Evolutionary conservation across 2,888 invertebrate genomes (phyloP).

Genomic region (Allophyes oxyacanthae): DNA sequence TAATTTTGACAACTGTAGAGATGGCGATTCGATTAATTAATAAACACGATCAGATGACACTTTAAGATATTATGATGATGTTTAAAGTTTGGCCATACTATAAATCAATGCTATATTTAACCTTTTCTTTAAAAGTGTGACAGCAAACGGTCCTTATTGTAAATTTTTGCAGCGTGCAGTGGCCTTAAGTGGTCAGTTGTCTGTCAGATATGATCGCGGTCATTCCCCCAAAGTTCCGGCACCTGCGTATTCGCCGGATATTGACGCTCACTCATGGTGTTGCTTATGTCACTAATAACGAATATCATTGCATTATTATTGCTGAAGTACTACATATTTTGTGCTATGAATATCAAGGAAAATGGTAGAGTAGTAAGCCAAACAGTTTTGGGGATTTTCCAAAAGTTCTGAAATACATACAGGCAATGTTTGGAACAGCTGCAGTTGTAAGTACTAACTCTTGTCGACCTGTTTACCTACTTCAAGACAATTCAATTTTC

Average conservation of each 20-base stretch:
- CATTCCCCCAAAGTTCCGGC: conserved; percentile 75
- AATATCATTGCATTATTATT: conserved; percentile 29
- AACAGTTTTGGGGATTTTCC: not conserved
- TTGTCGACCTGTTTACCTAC: not conserved
- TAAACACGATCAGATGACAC: no score
- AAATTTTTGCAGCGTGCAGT: conserved; percentile 65
- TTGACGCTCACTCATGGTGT: conserved; percentile 62
- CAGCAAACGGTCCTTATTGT: conserved; percentile 53
- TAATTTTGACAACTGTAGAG: no score
- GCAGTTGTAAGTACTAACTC: not conserved
- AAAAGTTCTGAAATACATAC: not conserved
- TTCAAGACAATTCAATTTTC: not conserved
- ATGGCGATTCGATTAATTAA: no score
- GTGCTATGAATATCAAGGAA: not conserved
- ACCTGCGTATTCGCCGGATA: conserved; percentile 69
- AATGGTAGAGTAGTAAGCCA: not conserved
- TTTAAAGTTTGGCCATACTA: no score
- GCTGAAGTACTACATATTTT: conserved; percentile 5
- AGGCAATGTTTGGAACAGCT: not conserved
- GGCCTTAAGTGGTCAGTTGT: conserved; percentile 58
- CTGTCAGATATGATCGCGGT: conserved; percentile 64
- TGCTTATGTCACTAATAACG: conserved; percentile 49
- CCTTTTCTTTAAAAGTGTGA: conserved; percentile 29
- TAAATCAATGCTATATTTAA: not conserved
- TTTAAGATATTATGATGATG: no score